Conservation (phyloP, 2,113 vertebrate species). For the Triplophysa rosa region DNA sequence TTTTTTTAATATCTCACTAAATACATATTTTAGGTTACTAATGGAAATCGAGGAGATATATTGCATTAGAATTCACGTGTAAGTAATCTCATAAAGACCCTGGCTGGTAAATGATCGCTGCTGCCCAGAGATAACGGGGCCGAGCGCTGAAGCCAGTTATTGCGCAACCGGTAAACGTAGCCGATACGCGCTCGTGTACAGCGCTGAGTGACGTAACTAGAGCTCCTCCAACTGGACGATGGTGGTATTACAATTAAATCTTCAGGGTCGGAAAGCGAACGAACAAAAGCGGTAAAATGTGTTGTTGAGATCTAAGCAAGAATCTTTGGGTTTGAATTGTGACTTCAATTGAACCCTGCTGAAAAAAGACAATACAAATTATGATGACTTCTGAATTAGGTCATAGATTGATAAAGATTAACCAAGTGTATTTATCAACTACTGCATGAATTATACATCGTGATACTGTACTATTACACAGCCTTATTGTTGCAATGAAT, state of each 20-base stretch:
- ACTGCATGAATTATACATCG: not conserved
- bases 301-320: not conserved
- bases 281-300: not conserved
- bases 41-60: not conserved
- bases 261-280: not conserved
- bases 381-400: not conserved
- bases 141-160: not conserved
- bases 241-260: not conserved
- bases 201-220: constrained; percentile 12
- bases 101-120: constrained; percentile 13
- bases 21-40: not conserved
- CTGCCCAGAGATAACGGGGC: not conserved
- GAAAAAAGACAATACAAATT: too few relatives aligned
- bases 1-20: not conserved
- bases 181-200: not conserved
- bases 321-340: not conserved
- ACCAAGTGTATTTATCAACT: not conserved
- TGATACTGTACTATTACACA: not conserved
- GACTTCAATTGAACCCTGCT: too few relatives aligned
- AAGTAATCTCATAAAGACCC: not conserved
- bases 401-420: not conserved
- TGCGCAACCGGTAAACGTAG: not conserved
- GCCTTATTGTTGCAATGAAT: not conserved
- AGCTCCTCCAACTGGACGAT: constrained; percentile 42
- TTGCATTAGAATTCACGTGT: not conserved